Base-by-base conservation (phyloP, 2,888 invertebrate genomes). In the Dione vanillae region DNA sequence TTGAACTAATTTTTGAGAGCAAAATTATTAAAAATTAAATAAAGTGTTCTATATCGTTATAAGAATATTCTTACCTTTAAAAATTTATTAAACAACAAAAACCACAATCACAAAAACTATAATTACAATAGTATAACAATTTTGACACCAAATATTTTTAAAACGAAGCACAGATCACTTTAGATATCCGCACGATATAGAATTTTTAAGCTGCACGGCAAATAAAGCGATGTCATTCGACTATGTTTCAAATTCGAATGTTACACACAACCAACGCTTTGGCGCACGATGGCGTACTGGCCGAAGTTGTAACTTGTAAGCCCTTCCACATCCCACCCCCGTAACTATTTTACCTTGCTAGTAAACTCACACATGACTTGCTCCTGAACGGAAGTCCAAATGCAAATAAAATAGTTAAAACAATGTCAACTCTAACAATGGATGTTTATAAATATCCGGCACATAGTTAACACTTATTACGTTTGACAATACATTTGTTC, bases 201-300 rank as follows among this genome's bases (percentile, higher is more conserved):
- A 72, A 76, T 76, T 75, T 76, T 76, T 71, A 76, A 80, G 78
- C 78, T 80, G 78, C 74, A 74, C 75, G 76, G 80, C 76, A 76
- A 77, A 75, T 79, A 75, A 61, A 73, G 71, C 83, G 83, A 83
- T 83, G 83, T 83, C 85, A 86, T 82, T 86, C 84, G 80, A 76
- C 77, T 76, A 76, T 75, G 73, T 74, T 75, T 73, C 67, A 80
- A 82, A 77, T 74, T 78, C 81, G 78, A 80, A 79, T 82, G 79
- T 75, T 80, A 78, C 86, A 83, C 86, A 80, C 85, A 80, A 79
- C 82, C 81, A 79, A 79, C 86, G 82, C 84, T 82, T 80, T 82
- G 83, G 82, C 89, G 89, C 86, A 83, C 87, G 82, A 82, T 85
- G 84, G 78, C 85, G 78, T 80, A 90, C 89, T 90, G 90, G 82